Evolutionary conservation across 2,888 invertebrate genomes (phyloP).

Genomic region (Cryptocephalus moraei): DNA sequence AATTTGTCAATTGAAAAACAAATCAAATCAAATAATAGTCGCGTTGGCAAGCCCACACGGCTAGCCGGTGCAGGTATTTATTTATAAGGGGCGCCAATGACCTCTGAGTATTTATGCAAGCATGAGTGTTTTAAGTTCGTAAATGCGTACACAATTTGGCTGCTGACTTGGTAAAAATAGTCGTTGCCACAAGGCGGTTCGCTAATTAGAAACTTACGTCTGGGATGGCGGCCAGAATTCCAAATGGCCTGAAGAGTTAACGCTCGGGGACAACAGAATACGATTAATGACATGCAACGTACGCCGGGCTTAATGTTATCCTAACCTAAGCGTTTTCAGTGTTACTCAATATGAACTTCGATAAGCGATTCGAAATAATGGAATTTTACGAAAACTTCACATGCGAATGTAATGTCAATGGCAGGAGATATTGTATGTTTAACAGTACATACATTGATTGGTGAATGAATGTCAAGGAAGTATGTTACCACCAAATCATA

Average conservation of each 20-base stretch:
- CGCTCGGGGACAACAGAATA: neutral
- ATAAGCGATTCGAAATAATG: too few relatives aligned
- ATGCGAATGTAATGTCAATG: too few relatives aligned
- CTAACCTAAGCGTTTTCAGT: too few relatives aligned
- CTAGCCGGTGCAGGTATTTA: slow-evolving; percentile 26
- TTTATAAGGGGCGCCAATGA: slow-evolving; percentile 29
- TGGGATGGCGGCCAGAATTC: slow-evolving; percentile 3
- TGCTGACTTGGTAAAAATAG: slow-evolving; percentile 23
- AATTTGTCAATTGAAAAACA: neutral
- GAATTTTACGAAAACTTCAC: too few relatives aligned
- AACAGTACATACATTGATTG: too few relatives aligned
- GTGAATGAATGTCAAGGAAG: too few relatives aligned
- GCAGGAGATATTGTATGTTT: too few relatives aligned
- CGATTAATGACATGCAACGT: neutral
- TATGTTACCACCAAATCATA: too few relatives aligned
- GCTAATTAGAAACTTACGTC: slow-evolving; percentile 13
- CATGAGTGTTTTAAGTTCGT: slow-evolving; percentile 23
- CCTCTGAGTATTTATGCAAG: slow-evolving; percentile 29
- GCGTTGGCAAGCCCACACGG: slow-evolving; percentile 12
- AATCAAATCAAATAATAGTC: neutral
- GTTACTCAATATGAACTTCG: too few relatives aligned
- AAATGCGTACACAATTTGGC: slow-evolving; percentile 22
- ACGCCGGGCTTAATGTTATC: too few relatives aligned
- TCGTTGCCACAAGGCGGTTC: slow-evolving; percentile 9
- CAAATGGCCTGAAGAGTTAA: neutral